A percentile compares a stretch with the other conserved stretches of the same genome.
These are phyloP conservation scores for Grammomys surdaster DNA, from an alignment of 2,113 vertebrate species.

Conservation along the genomic window DNA sequence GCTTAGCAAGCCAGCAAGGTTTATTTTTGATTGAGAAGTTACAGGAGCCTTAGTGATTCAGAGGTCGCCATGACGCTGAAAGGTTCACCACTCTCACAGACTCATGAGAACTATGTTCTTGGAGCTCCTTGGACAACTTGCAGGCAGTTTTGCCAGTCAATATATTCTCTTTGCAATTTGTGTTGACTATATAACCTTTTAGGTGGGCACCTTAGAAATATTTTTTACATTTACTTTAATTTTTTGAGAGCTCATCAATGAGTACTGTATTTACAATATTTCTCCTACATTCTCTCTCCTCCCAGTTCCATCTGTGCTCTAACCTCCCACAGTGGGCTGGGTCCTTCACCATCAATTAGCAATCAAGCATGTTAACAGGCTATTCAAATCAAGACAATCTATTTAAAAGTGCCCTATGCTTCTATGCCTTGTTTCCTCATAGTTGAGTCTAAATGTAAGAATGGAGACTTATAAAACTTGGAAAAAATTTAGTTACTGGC, in stretches of 20 bases:
- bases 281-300: not conserved
- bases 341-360: not conserved
- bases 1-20: not conserved
- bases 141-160: not conserved
- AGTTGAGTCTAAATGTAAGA: constrained; percentile 34
- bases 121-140: not conserved
- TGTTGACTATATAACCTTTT: not conserved
- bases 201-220: not conserved
- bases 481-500: not conserved
- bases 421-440: not conserved
- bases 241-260: not conserved
- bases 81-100: too few species aligned
- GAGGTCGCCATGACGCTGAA: not conserved
- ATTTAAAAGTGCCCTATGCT: not conserved
- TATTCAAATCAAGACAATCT: not conserved
- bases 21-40: not conserved
- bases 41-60: not conserved
- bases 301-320: not conserved
- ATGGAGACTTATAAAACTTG: not conserved
- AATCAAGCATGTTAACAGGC: not conserved
- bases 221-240: not conserved
- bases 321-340: not conserved
- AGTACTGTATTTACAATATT: not conserved
- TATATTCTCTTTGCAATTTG: not conserved
- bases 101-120: not conserved